A percentile compares a stretch with the other conserved stretches of the same genome.
Evolutionary conservation across 2,797 vertebrate genomes (phyloP).

Genomic region (Petrocephalus sullivani): DNA sequence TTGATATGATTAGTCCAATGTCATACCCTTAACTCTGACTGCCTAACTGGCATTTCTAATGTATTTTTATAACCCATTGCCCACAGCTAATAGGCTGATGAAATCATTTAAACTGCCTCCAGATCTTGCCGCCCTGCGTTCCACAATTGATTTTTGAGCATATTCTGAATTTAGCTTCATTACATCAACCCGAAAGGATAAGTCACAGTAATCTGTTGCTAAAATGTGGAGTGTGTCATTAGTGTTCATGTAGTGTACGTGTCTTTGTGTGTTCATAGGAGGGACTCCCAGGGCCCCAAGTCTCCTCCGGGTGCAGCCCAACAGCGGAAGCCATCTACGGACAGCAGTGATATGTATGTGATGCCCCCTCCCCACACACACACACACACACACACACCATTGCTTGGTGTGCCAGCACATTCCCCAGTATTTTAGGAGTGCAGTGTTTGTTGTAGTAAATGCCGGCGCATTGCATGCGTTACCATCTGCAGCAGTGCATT

Average conservation of each 20-base stretch:
- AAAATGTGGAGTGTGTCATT: background rate
- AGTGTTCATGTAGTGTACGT: background rate
- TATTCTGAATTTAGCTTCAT: background rate
- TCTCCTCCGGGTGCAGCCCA: constrained; percentile 41
- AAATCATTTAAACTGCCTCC: background rate
- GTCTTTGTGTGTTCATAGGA: constrained; percentile 41
- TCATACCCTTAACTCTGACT: background rate
- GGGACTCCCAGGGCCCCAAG: constrained; percentile 58
- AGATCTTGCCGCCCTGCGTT: background rate
- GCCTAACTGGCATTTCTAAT: background rate
- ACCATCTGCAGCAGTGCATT: background rate
- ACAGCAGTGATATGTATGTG: constrained; percentile 54
- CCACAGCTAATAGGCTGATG: background rate
- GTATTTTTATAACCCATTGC: background rate
- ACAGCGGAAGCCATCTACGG: constrained; percentile 61
- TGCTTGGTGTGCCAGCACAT: background rate
- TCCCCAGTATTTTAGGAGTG: background rate
- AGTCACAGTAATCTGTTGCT: background rate
- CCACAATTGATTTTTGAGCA: background rate
- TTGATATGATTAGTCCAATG: background rate
- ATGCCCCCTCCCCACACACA: too few relatives aligned
- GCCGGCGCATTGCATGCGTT: background rate
- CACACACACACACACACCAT: background rate
- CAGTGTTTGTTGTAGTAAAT: background rate
- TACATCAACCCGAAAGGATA: background rate